phyloP scores from a whole-genome alignment of 2,113 vertebrate genomes.

The Clarias macrocephalus region DNA sequence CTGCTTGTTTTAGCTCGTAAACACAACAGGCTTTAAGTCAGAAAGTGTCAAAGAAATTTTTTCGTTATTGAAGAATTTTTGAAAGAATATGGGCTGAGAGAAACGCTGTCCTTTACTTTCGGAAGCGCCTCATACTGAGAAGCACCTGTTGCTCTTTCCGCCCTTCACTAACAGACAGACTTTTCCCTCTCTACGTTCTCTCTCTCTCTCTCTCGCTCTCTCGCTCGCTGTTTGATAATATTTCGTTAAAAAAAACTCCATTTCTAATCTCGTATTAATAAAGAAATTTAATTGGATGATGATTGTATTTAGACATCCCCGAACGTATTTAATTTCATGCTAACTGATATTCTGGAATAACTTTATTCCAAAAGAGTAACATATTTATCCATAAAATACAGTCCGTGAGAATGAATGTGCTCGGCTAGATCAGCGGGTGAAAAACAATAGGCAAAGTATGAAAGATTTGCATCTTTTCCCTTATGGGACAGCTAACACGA shows the following conservation, averaged over 20 bases:
- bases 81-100: not conserved
- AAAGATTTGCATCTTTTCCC: conserved; percentile 12
- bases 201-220: not conserved
- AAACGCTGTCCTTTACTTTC: conserved; percentile 19
- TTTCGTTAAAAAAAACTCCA: not conserved
- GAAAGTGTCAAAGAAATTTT: not conserved
- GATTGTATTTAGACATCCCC: not conserved
- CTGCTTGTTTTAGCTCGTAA: not conserved
- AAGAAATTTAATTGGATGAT: not conserved
- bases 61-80: not conserved
- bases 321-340: not conserved
- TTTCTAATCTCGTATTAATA: not conserved
- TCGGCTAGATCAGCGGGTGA: not conserved
- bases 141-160: conserved; percentile 55
- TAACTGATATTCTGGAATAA: not conserved
- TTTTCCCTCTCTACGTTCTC: not conserved
- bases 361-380: not conserved
- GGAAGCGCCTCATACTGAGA: conserved; percentile 26
- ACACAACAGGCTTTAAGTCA: not conserved
- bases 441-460: not conserved
- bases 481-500: not conserved
- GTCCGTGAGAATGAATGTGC: not conserved
- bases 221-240: not conserved
- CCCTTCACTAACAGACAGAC: not conserved
- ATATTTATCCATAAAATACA: not conserved